Conservation (phyloP, 2,888 invertebrate species). For the Machimus rusticus region DNA sequence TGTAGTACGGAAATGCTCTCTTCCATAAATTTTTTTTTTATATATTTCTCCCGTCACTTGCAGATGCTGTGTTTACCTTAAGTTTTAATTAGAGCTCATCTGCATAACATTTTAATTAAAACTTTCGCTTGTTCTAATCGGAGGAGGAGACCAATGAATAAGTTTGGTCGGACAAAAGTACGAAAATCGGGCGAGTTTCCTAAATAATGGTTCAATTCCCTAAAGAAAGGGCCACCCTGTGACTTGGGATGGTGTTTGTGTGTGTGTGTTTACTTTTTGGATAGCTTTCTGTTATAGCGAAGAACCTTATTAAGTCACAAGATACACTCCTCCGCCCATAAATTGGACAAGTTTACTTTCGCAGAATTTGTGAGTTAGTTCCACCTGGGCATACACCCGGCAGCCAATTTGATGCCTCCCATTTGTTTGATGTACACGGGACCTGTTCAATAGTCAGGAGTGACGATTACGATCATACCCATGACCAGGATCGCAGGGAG, state of each 20-base stretch:
- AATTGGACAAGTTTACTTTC: background rate
- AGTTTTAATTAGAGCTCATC: background rate
- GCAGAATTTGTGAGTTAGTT: background rate
- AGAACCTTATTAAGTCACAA: background rate
- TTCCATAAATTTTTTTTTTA: background rate
- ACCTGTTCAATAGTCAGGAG: background rate
- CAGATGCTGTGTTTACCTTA: background rate
- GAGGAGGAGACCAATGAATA: background rate
- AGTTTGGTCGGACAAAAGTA: background rate
- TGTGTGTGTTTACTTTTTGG: background rate
- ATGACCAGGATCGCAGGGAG: background rate
- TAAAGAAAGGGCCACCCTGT: background rate
- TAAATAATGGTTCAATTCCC: background rate
- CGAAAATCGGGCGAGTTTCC: background rate
- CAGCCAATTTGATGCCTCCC: background rate
- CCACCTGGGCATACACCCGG: background rate
- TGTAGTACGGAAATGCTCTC: background rate
- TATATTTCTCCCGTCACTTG: background rate
- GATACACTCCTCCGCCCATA: background rate
- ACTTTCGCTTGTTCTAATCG: background rate
- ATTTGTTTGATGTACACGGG: background rate
- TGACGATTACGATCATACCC: conserved; percentile 10
- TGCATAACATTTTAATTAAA: background rate
- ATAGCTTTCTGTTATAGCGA: background rate
- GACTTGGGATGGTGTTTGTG: background rate